Conservation (phyloP, 2,888 invertebrate species). For the Platycnemis pennipes region DNA sequence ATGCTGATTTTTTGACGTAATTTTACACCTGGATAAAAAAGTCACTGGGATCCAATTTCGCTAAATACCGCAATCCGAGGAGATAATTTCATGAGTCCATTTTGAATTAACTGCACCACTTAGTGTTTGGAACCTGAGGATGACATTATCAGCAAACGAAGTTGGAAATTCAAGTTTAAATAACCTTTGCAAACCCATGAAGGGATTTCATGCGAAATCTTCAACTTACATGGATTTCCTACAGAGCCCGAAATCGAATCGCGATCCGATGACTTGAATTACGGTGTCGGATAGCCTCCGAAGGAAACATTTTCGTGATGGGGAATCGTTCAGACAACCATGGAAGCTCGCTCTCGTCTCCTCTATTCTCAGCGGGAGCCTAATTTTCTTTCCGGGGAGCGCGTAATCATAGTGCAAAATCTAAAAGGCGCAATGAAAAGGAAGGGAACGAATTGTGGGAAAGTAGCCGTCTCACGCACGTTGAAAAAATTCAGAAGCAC, state of each 20-base stretch:
- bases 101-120: too few species aligned
- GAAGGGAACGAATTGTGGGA: slow-evolving; percentile 40
- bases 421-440: slow-evolving; percentile 54
- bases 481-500: slow-evolving; percentile 33
- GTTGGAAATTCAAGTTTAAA: too few species aligned
- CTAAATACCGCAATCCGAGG: too few species aligned
- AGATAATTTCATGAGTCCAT: too few species aligned
- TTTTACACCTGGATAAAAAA: too few species aligned
- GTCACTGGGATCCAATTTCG: too few species aligned
- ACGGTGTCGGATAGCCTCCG: neutral
- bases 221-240: neutral
- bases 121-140: too few species aligned
- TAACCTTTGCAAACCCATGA: neutral
- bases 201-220: neutral
- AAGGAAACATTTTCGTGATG: neutral
- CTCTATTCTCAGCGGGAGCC: neutral
- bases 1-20: too few species aligned
- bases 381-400: slow-evolving; percentile 47
- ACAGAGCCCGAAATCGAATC: neutral
- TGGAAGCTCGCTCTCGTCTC: neutral
- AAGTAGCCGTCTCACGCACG: neutral
- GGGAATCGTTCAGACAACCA: slow-evolving; percentile 1
- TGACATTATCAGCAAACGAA: too few species aligned
- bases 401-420: slow-evolving; percentile 60
- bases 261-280: neutral